These are phyloP conservation scores for Cynopterus brachyotis DNA, from an alignment of 2,113 vertebrate species.

Conservation along the genomic window DNA sequence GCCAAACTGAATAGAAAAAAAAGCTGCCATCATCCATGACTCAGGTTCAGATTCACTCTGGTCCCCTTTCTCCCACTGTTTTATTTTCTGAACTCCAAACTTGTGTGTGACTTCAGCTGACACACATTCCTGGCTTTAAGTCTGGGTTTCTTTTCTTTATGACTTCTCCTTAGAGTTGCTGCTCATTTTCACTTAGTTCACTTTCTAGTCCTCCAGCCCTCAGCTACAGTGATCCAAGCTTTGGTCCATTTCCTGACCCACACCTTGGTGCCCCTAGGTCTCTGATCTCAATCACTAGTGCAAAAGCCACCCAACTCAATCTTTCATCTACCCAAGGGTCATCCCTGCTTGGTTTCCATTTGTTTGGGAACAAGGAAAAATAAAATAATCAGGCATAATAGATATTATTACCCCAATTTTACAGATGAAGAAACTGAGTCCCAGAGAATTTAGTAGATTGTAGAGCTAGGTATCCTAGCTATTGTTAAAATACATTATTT, in stretches of 20 bases:
- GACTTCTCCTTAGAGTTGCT: neutral
- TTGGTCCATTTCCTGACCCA: neutral
- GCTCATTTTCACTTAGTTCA: neutral
- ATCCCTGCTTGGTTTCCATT: neutral
- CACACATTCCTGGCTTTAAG: neutral
- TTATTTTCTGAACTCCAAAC: conserved; percentile 11
- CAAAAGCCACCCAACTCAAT: neutral
- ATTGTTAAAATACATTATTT: neutral
- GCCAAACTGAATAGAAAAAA: neutral
- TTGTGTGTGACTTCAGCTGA: neutral
- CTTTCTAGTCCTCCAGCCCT: neutral
- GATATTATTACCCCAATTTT: neutral
- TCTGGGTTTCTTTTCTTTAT: neutral
- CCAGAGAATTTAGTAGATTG: neutral
- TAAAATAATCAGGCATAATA: neutral
- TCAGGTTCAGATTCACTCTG: neutral
- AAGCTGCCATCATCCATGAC: neutral
- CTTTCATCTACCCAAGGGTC: neutral
- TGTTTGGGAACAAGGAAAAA: neutral
- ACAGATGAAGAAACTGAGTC: conserved; percentile 33
- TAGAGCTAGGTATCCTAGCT: neutral
- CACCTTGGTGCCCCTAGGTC: neutral
- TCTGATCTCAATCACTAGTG: neutral
- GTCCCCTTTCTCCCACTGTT: neutral
- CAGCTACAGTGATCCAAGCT: neutral